A percentile compares a stretch with the other conserved stretches of the same genome.
Conservation (phyloP, 37 sponge, comb jelly and placozoan genomes). For the Ephydatia muelleri region DNA sequence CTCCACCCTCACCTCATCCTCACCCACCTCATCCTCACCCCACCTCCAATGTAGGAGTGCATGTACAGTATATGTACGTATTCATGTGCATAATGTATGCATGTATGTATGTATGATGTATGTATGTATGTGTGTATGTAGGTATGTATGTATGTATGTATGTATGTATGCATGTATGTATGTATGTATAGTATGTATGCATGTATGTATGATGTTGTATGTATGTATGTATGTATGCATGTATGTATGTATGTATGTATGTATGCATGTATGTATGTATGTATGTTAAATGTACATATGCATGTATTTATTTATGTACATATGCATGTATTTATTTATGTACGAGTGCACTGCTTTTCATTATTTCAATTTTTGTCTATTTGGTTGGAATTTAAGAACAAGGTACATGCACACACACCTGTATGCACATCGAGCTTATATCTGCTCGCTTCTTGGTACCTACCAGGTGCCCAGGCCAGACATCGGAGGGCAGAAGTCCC, state of each 20-base stretch:
- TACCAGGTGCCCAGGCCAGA: background rate
- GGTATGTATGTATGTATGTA: conserved; percentile 4
- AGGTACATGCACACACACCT: no score
- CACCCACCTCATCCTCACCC: no score
- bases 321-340: background rate
- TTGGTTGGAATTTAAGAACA: no score
- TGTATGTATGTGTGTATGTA: conserved; percentile 18
- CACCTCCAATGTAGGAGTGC: no score
- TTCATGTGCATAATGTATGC: background rate
- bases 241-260: no score
- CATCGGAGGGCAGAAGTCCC: background rate
- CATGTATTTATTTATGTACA: background rate
- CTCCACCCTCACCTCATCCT: no score
- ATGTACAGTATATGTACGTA: background rate
- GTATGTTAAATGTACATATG: background rate
- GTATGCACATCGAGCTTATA: background rate
- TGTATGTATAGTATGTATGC: conserved; percentile 1
- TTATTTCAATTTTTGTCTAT: no score
- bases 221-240: background rate
- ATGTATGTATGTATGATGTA: conserved; percentile 8
- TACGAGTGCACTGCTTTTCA: no score
- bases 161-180: conserved; percentile 15
- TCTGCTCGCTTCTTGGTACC: conserved; percentile 6
- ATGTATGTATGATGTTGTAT: background rate
- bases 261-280: background rate